phyloP scores from a whole-genome alignment of 92 coral and sea anemone species.

The Diadumene lineata region DNA sequence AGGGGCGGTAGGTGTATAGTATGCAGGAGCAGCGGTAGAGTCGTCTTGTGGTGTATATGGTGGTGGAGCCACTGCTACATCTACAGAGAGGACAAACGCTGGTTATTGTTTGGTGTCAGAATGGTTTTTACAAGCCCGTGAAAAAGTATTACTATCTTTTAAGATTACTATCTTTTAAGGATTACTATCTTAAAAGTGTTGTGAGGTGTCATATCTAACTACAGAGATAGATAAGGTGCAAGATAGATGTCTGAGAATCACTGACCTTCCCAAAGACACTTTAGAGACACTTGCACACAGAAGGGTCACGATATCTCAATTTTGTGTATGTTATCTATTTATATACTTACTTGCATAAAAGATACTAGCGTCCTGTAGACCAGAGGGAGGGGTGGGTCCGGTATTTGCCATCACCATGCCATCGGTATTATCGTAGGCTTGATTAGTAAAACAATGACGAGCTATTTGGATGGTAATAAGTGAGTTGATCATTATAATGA shows the following conservation, averaged over 20 bases:
- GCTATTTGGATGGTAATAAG: constrained; percentile 19
- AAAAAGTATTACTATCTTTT: too few species aligned
- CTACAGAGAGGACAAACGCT: not conserved
- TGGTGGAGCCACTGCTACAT: constrained; percentile 65
- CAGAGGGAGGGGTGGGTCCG: constrained; percentile 1
- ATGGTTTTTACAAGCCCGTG: too few species aligned
- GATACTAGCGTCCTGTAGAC: constrained; percentile 32
- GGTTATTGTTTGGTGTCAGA: too few species aligned
- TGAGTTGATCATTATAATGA: not conserved
- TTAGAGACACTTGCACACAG: not conserved
- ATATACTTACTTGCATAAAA: constrained; percentile 37
- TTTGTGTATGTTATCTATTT: too few species aligned
- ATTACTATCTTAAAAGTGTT: too few species aligned
- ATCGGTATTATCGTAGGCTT: constrained; percentile 67
- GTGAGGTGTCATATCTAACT: too few species aligned
- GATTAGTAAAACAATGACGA: constrained; percentile 69
- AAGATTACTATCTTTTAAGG: too few species aligned
- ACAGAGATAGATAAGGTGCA: too few species aligned
- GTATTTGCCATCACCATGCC: constrained; percentile 29
- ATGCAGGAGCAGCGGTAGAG: constrained; percentile 23
- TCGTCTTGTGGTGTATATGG: constrained; percentile 56
- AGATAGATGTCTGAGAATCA: too few species aligned
- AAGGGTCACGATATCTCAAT: too few species aligned
- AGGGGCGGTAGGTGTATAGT: constrained; percentile 38
- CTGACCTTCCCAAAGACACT: too few species aligned